These are phyloP conservation scores for Nesoenas mayeri DNA, from an alignment of 2,113 vertebrate species.

Conservation along the genomic window DNA sequence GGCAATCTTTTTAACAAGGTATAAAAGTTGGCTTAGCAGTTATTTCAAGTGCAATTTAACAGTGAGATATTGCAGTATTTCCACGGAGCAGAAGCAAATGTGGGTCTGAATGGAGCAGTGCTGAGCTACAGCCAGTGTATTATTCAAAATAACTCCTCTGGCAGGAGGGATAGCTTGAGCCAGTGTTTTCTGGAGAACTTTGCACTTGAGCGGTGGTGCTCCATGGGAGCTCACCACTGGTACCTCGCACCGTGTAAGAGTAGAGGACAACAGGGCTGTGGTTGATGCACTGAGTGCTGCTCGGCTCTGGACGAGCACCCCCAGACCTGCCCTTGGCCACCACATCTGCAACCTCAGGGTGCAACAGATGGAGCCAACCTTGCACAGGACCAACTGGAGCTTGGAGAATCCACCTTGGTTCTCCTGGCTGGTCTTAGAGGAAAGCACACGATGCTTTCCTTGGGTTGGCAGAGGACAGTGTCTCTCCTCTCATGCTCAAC, in stretches of 20 bases:
- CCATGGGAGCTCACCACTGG: rapidly evolving
- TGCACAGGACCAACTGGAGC: rapidly evolving
- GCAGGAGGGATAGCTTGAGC: not conserved
- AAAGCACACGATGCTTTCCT: not conserved
- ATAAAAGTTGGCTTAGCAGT: not conserved
- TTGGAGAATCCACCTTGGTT: not conserved
- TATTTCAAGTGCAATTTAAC: not conserved
- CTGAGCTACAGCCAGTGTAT: not conserved
- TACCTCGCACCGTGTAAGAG: rapidly evolving
- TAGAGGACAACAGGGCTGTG: rapidly evolving
- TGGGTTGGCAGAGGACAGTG: constrained; percentile 4
- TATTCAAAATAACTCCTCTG: not conserved
- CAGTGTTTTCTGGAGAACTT: not conserved
- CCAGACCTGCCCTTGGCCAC: not conserved
- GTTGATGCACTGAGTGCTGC: not conserved
- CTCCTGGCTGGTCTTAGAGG: not conserved
- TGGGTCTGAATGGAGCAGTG: rapidly evolving
- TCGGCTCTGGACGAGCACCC: not conserved
- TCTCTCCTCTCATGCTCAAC: not conserved
- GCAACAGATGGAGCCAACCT: rapidly evolving
- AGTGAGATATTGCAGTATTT: not conserved
- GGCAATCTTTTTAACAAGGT: not conserved
- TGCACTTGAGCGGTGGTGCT: rapidly evolving
- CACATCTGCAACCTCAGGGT: too few species aligned
- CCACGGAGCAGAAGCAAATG: not conserved